Conservation (phyloP, 2,113 vertebrate species). For the Manacus vitellinus region DNA sequence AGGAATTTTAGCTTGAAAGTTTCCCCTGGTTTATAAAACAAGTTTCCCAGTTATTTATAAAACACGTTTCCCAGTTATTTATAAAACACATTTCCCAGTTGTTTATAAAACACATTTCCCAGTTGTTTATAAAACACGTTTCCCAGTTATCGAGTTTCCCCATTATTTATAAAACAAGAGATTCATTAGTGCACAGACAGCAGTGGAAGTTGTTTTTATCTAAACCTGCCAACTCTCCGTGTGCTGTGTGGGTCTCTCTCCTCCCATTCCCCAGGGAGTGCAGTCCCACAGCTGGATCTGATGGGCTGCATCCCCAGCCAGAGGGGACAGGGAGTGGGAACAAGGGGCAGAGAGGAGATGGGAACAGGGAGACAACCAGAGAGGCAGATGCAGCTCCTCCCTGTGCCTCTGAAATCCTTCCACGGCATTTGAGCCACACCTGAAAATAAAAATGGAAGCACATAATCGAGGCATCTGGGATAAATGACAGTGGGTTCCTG, state of each 20-base stretch:
- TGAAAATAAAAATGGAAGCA: neutral
- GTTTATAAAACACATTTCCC: neutral
- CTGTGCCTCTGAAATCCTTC: neutral
- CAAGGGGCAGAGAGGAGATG: neutral
- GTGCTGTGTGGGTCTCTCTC: fast-evolving
- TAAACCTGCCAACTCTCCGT: neutral
- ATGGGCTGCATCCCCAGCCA: fast-evolving
- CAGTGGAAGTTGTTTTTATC: neutral
- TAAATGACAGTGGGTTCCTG: fast-evolving
- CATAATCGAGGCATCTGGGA: fast-evolving
- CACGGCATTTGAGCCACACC: fast-evolving
- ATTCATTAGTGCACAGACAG: neutral
- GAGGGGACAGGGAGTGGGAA: fast-evolving
- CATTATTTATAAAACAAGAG: neutral
- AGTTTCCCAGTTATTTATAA: neutral
- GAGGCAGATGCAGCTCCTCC: neutral
- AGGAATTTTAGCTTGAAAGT: neutral
- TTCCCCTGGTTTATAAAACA: neutral
- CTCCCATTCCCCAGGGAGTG: neutral
- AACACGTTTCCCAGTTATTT: neutral
- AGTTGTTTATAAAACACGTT: neutral
- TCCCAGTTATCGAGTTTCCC: too few relatives aligned
- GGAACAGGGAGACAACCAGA: fast-evolving
- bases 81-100: neutral
- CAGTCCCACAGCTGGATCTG: fast-evolving